Percentiles rank a stretch among this genome's conserved stretches.
Conservation (phyloP, 2,797 vertebrate genomes). For the Myotis vivesi region DNA sequence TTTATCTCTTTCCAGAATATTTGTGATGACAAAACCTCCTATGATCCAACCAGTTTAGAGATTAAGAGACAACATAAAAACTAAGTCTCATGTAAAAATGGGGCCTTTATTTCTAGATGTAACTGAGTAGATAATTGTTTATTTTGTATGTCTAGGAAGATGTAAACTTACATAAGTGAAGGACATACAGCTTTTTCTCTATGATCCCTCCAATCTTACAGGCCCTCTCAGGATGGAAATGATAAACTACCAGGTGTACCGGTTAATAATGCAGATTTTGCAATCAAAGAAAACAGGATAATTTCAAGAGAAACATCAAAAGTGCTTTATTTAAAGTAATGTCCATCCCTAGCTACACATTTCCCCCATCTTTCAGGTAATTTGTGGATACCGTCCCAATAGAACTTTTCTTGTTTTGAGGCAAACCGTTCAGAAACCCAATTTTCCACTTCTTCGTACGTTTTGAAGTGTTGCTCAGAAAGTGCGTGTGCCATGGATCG, state of each 20-base stretch:
- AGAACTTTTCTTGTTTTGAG: too few relatives aligned
- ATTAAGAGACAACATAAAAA: neutral
- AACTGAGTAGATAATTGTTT: neutral
- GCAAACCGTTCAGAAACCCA: too few relatives aligned
- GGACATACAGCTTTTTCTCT: neutral
- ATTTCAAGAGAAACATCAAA: too few relatives aligned
- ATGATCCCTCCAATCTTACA: neutral
- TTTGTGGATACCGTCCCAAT: too few relatives aligned
- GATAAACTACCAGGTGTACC: neutral
- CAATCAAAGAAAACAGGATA: too few relatives aligned
- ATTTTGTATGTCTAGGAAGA: neutral
- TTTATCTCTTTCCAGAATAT: slow-evolving; percentile 9
- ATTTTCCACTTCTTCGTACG: too few relatives aligned
- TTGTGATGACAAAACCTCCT: slow-evolving; percentile 3
- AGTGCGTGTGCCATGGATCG: too few relatives aligned
- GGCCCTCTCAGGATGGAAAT: neutral
- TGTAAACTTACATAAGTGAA: neutral
- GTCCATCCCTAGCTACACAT: too few relatives aligned
- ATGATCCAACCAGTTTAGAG: neutral
- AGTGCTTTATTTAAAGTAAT: too few relatives aligned
- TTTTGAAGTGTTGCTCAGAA: too few relatives aligned
- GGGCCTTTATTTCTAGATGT: neutral
- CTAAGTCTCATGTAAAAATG: neutral
- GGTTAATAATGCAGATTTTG: too few relatives aligned
- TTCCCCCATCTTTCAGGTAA: too few relatives aligned